A percentile compares a stretch with the other conserved stretches of the same genome.
phyloP scores from a whole-genome alignment of 2,888 invertebrate genomes.

The Nesidiocoris tenuis region DNA sequence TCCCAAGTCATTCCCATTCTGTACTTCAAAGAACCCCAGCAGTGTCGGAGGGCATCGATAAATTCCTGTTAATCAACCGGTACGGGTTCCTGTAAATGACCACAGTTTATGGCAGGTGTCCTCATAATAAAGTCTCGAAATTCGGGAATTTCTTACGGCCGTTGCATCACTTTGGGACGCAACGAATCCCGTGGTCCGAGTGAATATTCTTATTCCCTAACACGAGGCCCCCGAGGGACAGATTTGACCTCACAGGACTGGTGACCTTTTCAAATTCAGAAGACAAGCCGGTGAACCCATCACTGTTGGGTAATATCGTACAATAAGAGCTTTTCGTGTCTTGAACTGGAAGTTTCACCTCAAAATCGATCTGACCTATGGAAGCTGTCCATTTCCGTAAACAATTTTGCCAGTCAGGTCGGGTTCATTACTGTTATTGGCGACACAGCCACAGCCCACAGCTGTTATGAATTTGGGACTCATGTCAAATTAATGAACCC shows the following conservation, averaged over 20 bases:
- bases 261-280: neutral
- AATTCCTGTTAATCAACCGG: too few relatives aligned
- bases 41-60: too few relatives aligned
- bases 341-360: too few relatives aligned
- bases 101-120: too few relatives aligned
- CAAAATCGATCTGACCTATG: too few relatives aligned
- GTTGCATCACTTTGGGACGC: neutral
- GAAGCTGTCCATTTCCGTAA: too few relatives aligned
- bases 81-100: too few relatives aligned
- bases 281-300: neutral
- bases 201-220: neutral
- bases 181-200: neutral
- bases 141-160: neutral
- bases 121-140: too few relatives aligned
- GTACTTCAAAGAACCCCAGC: too few relatives aligned
- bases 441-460: neutral
- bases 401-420: too few relatives aligned
- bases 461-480: neutral
- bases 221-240: neutral
- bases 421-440: neutral
- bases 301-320: neutral
- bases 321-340: too few relatives aligned
- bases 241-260: neutral
- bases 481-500: neutral
- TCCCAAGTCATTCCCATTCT: too few relatives aligned